Percentiles rank a stretch among this genome's conserved stretches.
phyloP scores from a whole-genome alignment of 2,113 vertebrate species.

The Isurus oxyrinchus region DNA sequence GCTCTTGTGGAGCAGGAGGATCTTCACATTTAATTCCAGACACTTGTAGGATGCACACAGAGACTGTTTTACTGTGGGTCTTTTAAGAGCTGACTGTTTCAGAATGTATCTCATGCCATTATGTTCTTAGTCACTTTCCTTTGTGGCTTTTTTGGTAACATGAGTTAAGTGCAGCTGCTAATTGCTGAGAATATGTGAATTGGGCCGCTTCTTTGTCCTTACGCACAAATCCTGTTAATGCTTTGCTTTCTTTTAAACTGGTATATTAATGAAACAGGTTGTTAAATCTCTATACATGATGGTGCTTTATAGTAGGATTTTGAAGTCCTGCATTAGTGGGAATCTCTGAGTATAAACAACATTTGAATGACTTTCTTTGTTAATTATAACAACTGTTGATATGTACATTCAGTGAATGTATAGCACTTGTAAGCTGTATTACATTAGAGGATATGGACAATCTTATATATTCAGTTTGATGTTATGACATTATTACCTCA shows the following conservation, averaged over 20 bases:
- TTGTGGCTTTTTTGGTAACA: not conserved
- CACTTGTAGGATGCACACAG: not conserved
- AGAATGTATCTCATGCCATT: not conserved
- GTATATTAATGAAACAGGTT: not conserved
- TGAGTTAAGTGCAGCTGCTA: not conserved
- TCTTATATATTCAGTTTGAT: not conserved
- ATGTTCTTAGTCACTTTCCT: not conserved
- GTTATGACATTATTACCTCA: conserved; percentile 17
- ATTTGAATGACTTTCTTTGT: conserved; percentile 1
- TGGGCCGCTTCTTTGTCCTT: not conserved
- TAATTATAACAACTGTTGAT: not conserved
- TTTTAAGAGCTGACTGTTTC: not conserved
- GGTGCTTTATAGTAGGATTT: not conserved
- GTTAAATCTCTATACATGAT: not conserved
- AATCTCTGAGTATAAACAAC: not conserved
- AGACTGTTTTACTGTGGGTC: not conserved
- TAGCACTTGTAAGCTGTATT: not conserved
- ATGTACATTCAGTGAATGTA: conserved; percentile 24
- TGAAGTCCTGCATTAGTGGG: not conserved
- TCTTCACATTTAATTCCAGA: not conserved
- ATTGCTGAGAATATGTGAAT: not conserved
- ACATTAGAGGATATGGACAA: not conserved
- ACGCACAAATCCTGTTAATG: not conserved
- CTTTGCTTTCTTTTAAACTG: not conserved
- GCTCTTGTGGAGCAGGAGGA: not conserved